A percentile compares a stretch with the other conserved stretches of the same genome.
Evolutionary conservation across 2,888 invertebrate genomes (phyloP).

Genomic region (Vanessa cardui): DNA sequence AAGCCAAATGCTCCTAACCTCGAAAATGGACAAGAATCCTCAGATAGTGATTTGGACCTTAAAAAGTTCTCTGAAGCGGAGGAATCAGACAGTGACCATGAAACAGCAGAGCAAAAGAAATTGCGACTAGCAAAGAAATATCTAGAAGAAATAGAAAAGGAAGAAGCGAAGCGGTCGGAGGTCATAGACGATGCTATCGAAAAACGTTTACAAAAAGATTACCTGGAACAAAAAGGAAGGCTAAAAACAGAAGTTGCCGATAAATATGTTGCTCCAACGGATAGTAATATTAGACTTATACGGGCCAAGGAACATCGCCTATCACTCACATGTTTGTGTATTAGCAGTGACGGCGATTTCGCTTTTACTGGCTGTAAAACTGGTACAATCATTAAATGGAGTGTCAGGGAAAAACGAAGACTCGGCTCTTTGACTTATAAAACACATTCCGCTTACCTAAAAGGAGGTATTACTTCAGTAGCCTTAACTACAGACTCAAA

Average conservation of each 20-base stretch:
- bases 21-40: conserved; percentile 84
- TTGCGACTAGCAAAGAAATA: conserved; percentile 94
- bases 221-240: conserved; percentile 92
- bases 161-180: conserved; percentile 88
- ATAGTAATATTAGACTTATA: conserved; percentile 75
- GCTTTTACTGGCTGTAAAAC: conserved; percentile 95
- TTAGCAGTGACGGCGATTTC: conserved; percentile 87
- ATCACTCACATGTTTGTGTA: conserved; percentile 90
- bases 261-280: conserved; percentile 60
- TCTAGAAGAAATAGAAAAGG: conserved; percentile 91
- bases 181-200: conserved; percentile 86
- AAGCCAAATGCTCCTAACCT: conserved; percentile 68
- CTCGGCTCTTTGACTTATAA: conserved; percentile 80
- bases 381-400: conserved; percentile 94
- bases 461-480: conserved; percentile 84
- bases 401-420: conserved; percentile 84
- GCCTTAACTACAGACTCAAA: conserved; percentile 91
- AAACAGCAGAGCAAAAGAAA: conserved; percentile 95
- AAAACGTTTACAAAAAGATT: conserved; percentile 91
- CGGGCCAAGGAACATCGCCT: conserved; percentile 90
- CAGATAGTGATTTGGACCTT: conserved; percentile 85
- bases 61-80: conserved; percentile 77
- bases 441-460: conserved; percentile 64
- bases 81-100: conserved; percentile 85
- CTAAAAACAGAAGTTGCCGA: conserved; percentile 89